Conservation (phyloP, 2,797 vertebrate genomes). For the Pseudopleuronectes americanus region DNA sequence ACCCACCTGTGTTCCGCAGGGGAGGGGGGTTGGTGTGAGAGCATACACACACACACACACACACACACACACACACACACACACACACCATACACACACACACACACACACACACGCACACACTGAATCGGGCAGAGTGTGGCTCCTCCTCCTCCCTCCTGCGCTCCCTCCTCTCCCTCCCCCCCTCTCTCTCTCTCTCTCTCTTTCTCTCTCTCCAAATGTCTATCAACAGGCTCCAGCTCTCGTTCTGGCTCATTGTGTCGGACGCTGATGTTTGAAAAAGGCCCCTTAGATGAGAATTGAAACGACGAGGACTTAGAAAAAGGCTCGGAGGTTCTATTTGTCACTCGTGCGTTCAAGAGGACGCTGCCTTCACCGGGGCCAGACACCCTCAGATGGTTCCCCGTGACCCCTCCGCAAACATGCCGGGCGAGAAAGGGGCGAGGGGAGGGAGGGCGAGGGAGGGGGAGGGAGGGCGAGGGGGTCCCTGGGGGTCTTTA, state of each 20-base stretch:
- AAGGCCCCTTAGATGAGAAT: conserved; percentile 58
- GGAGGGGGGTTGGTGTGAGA: conserved; percentile 51
- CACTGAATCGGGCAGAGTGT: conserved; percentile 53
- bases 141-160: conserved; percentile 37
- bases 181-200: conserved; percentile 51
- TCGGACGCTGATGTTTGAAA: conserved; percentile 56
- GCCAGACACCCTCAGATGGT: conserved; percentile 53
- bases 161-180: conserved; percentile 4
- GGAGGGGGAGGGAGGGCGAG: conserved; percentile 39
- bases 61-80: too few species aligned
- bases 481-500: conserved; percentile 79
- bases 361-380: conserved; percentile 29
- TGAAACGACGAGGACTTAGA: conserved; percentile 40
- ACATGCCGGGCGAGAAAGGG: conserved; percentile 66
- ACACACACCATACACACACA: too few species aligned
- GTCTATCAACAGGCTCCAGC: conserved; percentile 71
- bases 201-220: conserved; percentile 56
- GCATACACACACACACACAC: conserved; percentile 9
- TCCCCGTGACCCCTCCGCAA: conserved; percentile 54
- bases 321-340: conserved; percentile 27
- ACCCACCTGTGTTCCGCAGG: conserved; percentile 80
- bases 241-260: conserved; percentile 68
- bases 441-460: conserved; percentile 33
- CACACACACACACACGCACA: too few species aligned
- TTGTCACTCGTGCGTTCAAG: conserved; percentile 32